Evolutionary conservation across 1,140 invertebrate genomes (phyloP), one percentile per base, ranked within the genome.

Genomic region (Brachionus angularis): DNA sequence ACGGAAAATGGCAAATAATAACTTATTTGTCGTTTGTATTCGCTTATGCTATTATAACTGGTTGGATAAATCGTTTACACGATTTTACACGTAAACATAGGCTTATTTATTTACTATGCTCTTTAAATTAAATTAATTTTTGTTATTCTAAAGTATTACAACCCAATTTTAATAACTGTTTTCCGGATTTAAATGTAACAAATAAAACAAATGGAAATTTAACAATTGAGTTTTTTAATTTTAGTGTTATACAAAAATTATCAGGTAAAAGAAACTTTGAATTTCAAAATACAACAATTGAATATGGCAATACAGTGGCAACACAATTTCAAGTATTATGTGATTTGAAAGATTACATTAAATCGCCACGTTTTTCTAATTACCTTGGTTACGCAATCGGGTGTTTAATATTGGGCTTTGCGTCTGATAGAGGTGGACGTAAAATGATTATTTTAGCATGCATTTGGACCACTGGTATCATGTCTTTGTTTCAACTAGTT

Each of bases 401-500:
- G 18, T 27, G 50, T 29, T n/a, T 55, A 3, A 18, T 71, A 46
- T 25, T 71, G 2, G 70, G 70, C 10, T 47, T 29, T 46, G n/a
- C 29, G 16, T 49, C 50, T n/a, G 70, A 71, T 47, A 21, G 46
- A 12, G 50, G 49, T 31, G 70, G 70, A 12, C 46, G 70, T 23
- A 71, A 71, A 71, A 61, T 71, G 52, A 44, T 58, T 34, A 49
- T 71, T 14, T 33, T 55, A 23, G 52, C 49, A 21, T 71, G 46
- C 7, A 55, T 53, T 27, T 58, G 49, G 50, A 44, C 70, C 1
- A 49, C 50, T 23, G 49, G 50, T 31, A 12, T 49, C 3, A 62
- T 72, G 39, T 49, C 44, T 21, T 3, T 72, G 23, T 72, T 72
- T 64, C 71, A 72, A 61, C 21, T 72, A 25, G 36, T 72, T 12